These are phyloP conservation scores for Clavelina lepadiformis DNA, from an alignment of 23 tunicate genomes.

Conservation along the genomic window DNA sequence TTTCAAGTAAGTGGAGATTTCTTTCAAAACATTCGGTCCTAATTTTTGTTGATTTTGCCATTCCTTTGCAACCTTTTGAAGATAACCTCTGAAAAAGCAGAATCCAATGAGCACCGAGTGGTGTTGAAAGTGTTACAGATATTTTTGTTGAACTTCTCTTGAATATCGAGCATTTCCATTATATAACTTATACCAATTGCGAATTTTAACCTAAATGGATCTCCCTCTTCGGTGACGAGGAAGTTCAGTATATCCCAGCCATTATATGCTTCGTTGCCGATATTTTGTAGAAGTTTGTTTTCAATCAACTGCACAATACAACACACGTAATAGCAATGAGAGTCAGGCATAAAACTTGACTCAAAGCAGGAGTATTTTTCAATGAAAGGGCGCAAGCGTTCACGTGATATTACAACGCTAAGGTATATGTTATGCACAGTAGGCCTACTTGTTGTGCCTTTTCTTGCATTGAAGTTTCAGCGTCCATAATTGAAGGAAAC, in stretches of 20 bases:
- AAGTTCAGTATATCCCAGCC: constrained; percentile 52
- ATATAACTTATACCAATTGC: neutral
- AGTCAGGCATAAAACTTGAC: too few species aligned
- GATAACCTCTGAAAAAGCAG: constrained; percentile 40
- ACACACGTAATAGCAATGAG: too few species aligned
- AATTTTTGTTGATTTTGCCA: constrained; percentile 51
- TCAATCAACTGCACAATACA: too few species aligned
- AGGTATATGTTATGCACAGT: too few species aligned
- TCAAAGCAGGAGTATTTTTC: too few species aligned
- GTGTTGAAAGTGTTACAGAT: too few species aligned
- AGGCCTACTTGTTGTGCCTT: constrained; percentile 40
- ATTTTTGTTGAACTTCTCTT: too few species aligned
- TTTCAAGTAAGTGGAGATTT: constrained; percentile 4
- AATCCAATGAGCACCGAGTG: too few species aligned
- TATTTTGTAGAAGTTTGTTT: constrained; percentile 24
- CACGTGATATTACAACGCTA: too few species aligned
- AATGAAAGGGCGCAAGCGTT: too few species aligned
- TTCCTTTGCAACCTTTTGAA: constrained; percentile 43
- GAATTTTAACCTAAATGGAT: constrained; percentile 25
- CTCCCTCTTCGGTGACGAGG: constrained; percentile 31
- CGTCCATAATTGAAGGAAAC: constrained; percentile 51
- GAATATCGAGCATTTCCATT: too few species aligned
- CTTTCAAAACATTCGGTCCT: constrained; percentile 15
- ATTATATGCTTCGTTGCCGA: constrained; percentile 5
- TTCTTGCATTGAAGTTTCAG: constrained; percentile 67